Conservation (phyloP, 2,888 invertebrate genomes). For the Gortyna flavago region DNA sequence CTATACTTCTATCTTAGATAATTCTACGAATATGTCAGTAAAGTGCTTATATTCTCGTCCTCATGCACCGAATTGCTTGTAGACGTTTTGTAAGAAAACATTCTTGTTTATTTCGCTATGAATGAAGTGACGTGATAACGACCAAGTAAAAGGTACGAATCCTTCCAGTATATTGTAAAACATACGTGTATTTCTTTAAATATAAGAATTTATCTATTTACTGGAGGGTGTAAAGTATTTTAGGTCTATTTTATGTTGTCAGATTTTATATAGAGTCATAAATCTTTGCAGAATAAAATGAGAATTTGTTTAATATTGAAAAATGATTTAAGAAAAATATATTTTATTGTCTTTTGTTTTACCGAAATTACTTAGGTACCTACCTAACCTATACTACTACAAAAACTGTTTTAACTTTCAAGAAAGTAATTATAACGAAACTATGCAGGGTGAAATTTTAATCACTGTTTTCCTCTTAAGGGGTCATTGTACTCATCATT, state of each 20-base stretch:
- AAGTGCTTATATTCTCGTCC: constrained; percentile 7
- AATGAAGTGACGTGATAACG: constrained; percentile 32
- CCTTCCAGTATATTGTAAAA: constrained; percentile 15
- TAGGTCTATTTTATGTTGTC: constrained; percentile 1
- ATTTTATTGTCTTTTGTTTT: neutral
- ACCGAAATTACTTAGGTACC: neutral
- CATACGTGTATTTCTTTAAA: constrained; percentile 5
- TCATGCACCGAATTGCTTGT: neutral
- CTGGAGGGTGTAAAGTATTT: constrained; percentile 1
- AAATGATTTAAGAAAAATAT: neutral
- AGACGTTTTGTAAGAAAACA: constrained; percentile 7
- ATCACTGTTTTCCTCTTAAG: no score
- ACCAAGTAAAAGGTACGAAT: constrained; percentile 11
- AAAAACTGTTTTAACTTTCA: constrained; percentile 3
- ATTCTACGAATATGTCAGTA: constrained; percentile 18
- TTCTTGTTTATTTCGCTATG: constrained; percentile 21
- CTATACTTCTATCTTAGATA: neutral
- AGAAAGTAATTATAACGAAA: neutral
- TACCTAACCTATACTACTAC: neutral
- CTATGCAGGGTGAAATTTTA: no score
- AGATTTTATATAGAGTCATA: constrained; percentile 9
- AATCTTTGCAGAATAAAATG: constrained; percentile 2
- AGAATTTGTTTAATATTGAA: neutral
- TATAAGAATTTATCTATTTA: constrained; percentile 25
- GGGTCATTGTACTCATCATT: no score